These are phyloP conservation scores for Eptatretus atami DNA, from an alignment of 2,797 vertebrate genomes.

Conservation along the genomic window DNA sequence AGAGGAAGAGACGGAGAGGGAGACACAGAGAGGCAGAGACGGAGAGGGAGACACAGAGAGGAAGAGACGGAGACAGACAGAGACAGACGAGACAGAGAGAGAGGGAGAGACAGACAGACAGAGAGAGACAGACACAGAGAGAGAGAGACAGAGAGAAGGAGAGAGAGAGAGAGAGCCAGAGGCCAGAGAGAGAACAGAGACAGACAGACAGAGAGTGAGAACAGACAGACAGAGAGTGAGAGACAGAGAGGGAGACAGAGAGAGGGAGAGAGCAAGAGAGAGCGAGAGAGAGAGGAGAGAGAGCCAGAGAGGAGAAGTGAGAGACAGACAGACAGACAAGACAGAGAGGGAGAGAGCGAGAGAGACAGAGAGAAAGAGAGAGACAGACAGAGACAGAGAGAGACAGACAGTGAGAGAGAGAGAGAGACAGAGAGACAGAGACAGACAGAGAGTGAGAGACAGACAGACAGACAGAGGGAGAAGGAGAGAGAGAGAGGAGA, in stretches of 20 bases:
- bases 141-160: constrained; percentile 21
- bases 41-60: not conserved
- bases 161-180: too few species aligned
- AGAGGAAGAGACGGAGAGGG: not conserved
- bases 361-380: not conserved
- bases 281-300: too few species aligned
- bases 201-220: constrained; percentile 10
- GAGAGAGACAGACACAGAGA: not conserved
- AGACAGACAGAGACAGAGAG: not conserved
- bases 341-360: too few species aligned
- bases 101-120: not conserved
- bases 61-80: too few species aligned
- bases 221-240: not conserved
- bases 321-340: too few species aligned
- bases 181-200: constrained; percentile 91
- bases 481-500: too few species aligned
- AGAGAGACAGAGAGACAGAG: constrained; percentile 7
- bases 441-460: too few species aligned
- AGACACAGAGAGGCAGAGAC: not conserved
- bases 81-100: not conserved
- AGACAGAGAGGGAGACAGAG: not conserved
- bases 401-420: not conserved
- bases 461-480: too few species aligned
- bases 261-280: not conserved
- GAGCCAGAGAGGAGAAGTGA: too few species aligned